Evolutionary conservation across 1,140 invertebrate species (phyloP).

Genomic region (Apis dorsata): DNA sequence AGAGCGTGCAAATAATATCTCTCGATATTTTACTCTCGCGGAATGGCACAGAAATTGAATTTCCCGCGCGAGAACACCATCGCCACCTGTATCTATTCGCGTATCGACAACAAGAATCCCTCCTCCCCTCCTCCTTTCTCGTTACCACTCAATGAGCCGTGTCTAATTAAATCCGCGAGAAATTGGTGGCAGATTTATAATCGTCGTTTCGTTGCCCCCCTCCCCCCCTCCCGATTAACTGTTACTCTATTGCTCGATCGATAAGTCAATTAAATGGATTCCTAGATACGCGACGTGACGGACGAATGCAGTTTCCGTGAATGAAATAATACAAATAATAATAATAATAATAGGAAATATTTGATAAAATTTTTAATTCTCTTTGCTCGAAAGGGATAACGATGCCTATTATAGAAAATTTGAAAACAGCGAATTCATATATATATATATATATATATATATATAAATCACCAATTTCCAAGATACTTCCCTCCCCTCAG

Average conservation of each 20-base stretch:
- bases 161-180: slow-evolving; percentile 18
- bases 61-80: neutral
- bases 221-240: neutral
- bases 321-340: no score
- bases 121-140: neutral
- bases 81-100: no score
- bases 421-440: no score
- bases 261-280: neutral
- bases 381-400: no score
- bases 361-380: no score
- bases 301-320: neutral
- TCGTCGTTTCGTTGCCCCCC: neutral
- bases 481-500: no score
- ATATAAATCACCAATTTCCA: no score
- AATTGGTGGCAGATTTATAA: slow-evolving; percentile 9
- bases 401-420: no score
- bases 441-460: no score
- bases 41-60: neutral
- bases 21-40: slow-evolving; percentile 35
- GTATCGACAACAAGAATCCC: neutral
- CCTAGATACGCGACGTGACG: no score
- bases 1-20: slow-evolving; percentile 25
- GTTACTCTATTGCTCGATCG: neutral
- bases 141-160: neutral
- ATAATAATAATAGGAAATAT: no score